Base-by-base conservation (phyloP, 1,140 invertebrate genomes). In the Patella vulgata region DNA sequence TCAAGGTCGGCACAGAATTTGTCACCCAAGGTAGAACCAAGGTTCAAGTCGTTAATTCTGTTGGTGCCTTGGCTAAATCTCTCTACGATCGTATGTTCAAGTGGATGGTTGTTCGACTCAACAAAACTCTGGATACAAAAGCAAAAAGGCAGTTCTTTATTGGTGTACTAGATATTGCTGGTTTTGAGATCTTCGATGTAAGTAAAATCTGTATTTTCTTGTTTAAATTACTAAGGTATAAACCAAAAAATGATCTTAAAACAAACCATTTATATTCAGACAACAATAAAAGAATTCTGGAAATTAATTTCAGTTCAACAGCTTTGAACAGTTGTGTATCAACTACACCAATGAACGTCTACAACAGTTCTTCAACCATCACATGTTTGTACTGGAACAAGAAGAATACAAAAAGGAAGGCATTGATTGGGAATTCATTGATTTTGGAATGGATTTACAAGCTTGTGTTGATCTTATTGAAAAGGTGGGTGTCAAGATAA, bases 331-430 rank as follows among this genome's bases (percentile, higher is more conserved):
- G 88, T 90, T 99, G 84, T 99, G 97, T 89, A 99, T 99, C 91
- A 99, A 99, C 91, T 99, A 98, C 89, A 98, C 97, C 86, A 99
- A 99, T 87, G 97, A 99, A 89, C 96, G 97, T 87, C 89, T 99
- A 75, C 97, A 99, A 88, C 97, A 99, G 87, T 99, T 99, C 90
- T 99, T 99, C 94, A 99, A 99, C 89, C 97, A 99, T 87, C 97
- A 99, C 89, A 99, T 99, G 97, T 99, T 99, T 88, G 95, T 99
- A 75, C 90, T 99, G 84, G 97, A 99, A 88, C 97, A 99, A 91
- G 97, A 99, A 89, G 97, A 98, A 84, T 99, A 99, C 89, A 93
- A 96, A 84, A 90, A 92, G 78, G 97, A 99, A 87, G 95, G 95
- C 84, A 98, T 98, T 87, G 92, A 96, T 84, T 99, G 96, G 97